These are phyloP conservation scores for Mycteria americana DNA, from an alignment of 2,797 vertebrate species.

Conservation along the genomic window DNA sequence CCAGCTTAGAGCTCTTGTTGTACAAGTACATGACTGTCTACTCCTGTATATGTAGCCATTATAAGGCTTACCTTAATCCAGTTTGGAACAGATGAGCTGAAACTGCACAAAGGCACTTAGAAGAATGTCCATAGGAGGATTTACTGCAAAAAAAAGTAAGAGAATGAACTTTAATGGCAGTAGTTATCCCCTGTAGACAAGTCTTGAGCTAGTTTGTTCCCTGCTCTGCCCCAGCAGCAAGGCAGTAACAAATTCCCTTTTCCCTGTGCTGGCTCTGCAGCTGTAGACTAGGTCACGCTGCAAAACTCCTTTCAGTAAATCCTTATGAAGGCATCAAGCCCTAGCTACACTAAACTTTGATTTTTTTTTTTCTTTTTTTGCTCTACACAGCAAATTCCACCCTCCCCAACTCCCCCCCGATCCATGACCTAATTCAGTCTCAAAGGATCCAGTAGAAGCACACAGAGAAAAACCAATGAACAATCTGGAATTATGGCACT, in stretches of 20 bases:
- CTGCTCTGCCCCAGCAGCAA: neutral
- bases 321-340: neutral
- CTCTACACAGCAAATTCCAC: slow-evolving; percentile 18
- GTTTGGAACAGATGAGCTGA: neutral
- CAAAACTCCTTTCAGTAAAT: neutral
- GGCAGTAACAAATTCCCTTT: neutral
- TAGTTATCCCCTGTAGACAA: neutral
- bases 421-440: slow-evolving; percentile 61
- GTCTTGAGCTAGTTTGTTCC: neutral
- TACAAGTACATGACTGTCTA: fast-evolving
- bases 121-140: neutral
- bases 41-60: neutral
- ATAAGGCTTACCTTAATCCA: neutral
- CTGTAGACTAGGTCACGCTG: neutral
- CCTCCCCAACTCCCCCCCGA: neutral
- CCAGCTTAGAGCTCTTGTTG: neutral
- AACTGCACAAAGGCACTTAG: neutral
- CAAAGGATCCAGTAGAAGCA: neutral
- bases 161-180: neutral
- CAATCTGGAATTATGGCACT: neutral
- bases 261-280: neutral
- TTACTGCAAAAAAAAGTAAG: neutral
- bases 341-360: neutral
- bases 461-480: neutral
- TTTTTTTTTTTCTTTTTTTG: neutral